phyloP scores from a whole-genome alignment of 2,888 invertebrate genomes.

The Marronus borbonicus region DNA sequence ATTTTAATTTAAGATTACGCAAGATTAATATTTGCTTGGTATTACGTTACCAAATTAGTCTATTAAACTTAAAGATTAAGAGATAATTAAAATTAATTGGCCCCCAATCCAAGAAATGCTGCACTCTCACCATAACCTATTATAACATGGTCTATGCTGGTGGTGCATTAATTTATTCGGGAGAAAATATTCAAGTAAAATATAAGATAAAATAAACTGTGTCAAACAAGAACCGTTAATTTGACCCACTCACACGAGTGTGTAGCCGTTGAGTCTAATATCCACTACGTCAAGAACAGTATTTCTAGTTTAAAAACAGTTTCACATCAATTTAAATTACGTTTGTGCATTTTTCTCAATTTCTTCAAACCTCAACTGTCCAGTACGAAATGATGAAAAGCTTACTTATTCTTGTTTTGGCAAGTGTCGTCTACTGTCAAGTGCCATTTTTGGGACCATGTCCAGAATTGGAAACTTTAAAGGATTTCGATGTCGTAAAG shows the following conservation, averaged over 20 bases:
- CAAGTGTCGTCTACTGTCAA: constrained; percentile 68
- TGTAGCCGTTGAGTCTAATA: constrained; percentile 18
- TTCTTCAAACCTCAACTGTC: background rate
- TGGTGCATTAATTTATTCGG: constrained; percentile 24
- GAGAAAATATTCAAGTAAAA: constrained; percentile 3
- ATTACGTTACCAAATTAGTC: too few relatives aligned
- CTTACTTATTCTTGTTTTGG: constrained; percentile 29
- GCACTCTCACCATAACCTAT: background rate
- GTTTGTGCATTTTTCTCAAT: background rate
- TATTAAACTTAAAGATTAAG: background rate
- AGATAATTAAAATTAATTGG: background rate
- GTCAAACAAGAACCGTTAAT: constrained; percentile 41
- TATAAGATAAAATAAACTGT: constrained; percentile 41
- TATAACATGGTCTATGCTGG: background rate
- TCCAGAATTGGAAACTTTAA: constrained; percentile 82
- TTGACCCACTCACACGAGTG: constrained; percentile 19
- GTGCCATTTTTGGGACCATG: constrained; percentile 84
- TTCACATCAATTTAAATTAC: constrained; percentile 11
- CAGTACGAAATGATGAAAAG: background rate
- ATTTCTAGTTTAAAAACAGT: constrained; percentile 21
- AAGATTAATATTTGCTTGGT: too few relatives aligned
- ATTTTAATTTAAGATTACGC: too few relatives aligned
- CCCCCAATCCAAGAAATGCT: background rate
- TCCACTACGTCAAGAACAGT: constrained; percentile 1
- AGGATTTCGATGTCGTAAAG: constrained; percentile 78